A percentile compares a stretch with the other conserved stretches of the same genome.
Evolutionary conservation across 1,140 invertebrate species (phyloP).

Genomic region (Battus philenor): DNA sequence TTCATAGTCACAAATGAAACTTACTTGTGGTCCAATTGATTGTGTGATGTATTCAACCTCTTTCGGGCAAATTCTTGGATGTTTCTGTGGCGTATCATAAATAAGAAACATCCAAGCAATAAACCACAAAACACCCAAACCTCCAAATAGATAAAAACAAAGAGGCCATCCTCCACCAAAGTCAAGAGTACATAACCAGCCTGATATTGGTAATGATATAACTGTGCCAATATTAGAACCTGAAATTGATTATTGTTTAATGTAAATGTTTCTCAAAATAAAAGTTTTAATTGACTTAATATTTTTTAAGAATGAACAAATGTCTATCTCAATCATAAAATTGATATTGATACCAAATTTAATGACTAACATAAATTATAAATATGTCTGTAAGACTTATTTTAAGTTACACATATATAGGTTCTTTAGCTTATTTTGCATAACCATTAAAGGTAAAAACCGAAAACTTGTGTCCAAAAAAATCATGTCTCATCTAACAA

Average conservation of each 20-base stretch:
- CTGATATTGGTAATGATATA: conserved; percentile 84
- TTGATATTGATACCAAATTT: too few species aligned
- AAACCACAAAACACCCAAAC: conserved; percentile 87
- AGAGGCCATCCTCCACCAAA: conserved; percentile 85
- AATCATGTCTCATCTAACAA: too few species aligned
- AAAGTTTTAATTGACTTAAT: too few species aligned
- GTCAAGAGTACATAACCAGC: conserved; percentile 82
- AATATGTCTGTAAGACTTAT: too few species aligned
- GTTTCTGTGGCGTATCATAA: conserved; percentile 85
- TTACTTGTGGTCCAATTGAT: conserved; percentile 72
- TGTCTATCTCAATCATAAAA: too few species aligned
- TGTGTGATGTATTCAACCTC: conserved; percentile 82
- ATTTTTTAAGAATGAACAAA: too few species aligned
- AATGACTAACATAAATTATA: too few species aligned
- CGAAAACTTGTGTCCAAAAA: too few species aligned
- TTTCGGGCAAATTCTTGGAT: conserved; percentile 85
- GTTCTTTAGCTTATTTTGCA: too few species aligned
- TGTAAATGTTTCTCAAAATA: too few species aligned
- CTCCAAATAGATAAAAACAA: conserved; percentile 87
- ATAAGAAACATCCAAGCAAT: conserved; percentile 84
- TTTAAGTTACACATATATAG: too few species aligned
- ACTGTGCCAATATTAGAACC: conserved; percentile 86
- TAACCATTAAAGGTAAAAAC: too few species aligned
- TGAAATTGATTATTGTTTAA: conserved; percentile 50
- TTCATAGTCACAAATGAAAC: not conserved